Percentiles rank a stretch among this genome's conserved stretches.
These are phyloP conservation scores for Rhopalosiphum padi DNA, from an alignment of 1,140 invertebrate genomes.

Conservation along the genomic window DNA sequence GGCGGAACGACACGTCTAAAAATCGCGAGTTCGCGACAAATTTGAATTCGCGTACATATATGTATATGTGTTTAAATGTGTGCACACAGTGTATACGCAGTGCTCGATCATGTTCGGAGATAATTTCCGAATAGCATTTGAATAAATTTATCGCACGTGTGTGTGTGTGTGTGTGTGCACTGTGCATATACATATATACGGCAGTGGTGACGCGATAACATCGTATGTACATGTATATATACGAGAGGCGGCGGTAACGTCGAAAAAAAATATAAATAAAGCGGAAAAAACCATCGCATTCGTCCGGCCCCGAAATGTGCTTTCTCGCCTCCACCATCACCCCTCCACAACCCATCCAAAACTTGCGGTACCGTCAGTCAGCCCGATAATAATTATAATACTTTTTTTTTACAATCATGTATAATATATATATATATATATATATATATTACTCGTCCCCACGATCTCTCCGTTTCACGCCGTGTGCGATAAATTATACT, in stretches of 20 bases:
- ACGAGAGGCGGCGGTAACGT: neutral
- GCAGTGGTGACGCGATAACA: neutral
- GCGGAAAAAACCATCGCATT: neutral
- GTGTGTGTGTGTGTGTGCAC: neutral
- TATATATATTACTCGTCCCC: neutral
- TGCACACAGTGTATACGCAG: neutral
- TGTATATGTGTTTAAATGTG: neutral
- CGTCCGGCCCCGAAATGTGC: neutral
- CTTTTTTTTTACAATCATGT: neutral
- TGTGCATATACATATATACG: neutral
- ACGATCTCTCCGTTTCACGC: neutral
- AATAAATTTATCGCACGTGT: constrained; percentile 53
- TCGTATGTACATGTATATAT: neutral
- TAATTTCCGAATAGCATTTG: constrained; percentile 56
- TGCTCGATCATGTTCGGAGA: constrained; percentile 54
- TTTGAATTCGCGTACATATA: constrained; percentile 34
- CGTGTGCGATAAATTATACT: neutral
- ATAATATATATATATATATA: too few relatives aligned
- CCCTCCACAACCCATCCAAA: too few relatives aligned
- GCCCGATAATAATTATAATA: neutral
- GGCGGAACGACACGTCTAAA: constrained; percentile 31
- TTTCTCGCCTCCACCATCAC: neutral
- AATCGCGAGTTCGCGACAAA: constrained; percentile 7
- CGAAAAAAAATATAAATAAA: constrained; percentile 12
- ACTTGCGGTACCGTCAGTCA: neutral